Evolutionary conservation across 2,113 vertebrate genomes (phyloP).

Genomic region (Ploceus nigricollis): DNA sequence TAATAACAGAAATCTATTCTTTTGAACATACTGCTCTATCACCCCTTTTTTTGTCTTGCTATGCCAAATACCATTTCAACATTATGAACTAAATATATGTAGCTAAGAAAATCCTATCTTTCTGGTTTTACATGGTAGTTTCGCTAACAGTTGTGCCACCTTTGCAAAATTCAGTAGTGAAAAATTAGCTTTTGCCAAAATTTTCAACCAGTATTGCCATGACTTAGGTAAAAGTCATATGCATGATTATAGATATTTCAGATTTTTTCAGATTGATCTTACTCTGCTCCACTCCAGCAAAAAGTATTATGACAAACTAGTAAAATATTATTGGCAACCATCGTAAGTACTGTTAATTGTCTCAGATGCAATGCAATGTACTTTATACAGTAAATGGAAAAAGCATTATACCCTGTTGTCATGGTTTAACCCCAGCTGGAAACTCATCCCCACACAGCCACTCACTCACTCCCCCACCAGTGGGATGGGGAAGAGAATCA

Average conservation of each 20-base stretch:
- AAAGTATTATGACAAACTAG: neutral
- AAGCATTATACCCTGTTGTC: neutral
- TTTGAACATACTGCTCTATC: neutral
- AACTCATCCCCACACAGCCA: neutral
- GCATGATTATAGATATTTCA: neutral
- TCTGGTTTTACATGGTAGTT: neutral
- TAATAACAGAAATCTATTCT: neutral
- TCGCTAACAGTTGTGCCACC: neutral
- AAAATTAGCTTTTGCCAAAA: neutral
- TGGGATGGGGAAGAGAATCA: neutral
- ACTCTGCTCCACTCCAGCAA: neutral
- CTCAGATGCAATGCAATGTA: neutral
- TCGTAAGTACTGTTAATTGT: neutral
- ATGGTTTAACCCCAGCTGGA: neutral
- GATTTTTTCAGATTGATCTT: neutral
- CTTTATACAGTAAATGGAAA: neutral
- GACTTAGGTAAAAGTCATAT: neutral
- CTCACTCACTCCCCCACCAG: fast-evolving
- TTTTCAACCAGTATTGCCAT: neutral
- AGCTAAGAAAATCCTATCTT: neutral
- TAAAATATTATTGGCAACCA: neutral
- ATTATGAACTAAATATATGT: neutral
- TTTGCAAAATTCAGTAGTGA: neutral
- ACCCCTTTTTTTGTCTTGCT: neutral
- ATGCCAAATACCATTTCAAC: neutral